Conservation (phyloP, 1,140 invertebrate genomes). For the Rhagoletis pomonella region DNA sequence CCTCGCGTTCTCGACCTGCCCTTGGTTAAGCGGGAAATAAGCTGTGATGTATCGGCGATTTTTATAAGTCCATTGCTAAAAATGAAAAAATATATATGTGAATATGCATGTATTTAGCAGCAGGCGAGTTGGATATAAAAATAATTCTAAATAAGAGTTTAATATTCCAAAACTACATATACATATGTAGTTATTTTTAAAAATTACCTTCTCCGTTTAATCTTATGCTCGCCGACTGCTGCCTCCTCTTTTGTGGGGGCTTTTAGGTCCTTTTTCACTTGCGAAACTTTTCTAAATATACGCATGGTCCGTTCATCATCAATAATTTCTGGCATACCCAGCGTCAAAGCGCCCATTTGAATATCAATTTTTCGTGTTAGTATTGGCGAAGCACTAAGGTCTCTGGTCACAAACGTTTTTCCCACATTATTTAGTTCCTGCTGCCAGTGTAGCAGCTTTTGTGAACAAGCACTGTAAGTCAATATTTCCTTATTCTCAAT, state of each 20-base stretch:
- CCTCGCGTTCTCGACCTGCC: constrained; percentile 55
- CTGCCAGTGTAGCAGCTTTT: constrained; percentile 71
- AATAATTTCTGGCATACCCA: constrained; percentile 51
- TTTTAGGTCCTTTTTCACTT: constrained; percentile 46
- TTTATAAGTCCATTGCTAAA: constrained; percentile 64
- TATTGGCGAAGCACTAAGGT: not conserved
- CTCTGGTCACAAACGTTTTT: not conserved
- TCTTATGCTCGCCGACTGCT: not conserved
- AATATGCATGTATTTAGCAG: not conserved
- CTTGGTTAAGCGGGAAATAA: constrained; percentile 63
- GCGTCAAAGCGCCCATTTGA: constrained; percentile 53
- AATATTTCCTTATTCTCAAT: not conserved
- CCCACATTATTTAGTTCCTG: not conserved
- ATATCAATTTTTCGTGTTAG: constrained; percentile 53
- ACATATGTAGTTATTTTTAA: not conserved
- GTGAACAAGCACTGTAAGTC: constrained; percentile 67
- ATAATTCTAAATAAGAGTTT: not conserved
- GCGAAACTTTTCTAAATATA: constrained; percentile 37
- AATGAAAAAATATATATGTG: not conserved
- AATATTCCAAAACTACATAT: no score
- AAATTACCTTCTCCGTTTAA: constrained; percentile 36
- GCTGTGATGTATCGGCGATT: constrained; percentile 67
- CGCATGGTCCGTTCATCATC: constrained; percentile 33
- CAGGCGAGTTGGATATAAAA: not conserved
- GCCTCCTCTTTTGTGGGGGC: constrained; percentile 39